Conservation (phyloP, 1,140 invertebrate genomes). For the Bombus vancouverensis region DNA sequence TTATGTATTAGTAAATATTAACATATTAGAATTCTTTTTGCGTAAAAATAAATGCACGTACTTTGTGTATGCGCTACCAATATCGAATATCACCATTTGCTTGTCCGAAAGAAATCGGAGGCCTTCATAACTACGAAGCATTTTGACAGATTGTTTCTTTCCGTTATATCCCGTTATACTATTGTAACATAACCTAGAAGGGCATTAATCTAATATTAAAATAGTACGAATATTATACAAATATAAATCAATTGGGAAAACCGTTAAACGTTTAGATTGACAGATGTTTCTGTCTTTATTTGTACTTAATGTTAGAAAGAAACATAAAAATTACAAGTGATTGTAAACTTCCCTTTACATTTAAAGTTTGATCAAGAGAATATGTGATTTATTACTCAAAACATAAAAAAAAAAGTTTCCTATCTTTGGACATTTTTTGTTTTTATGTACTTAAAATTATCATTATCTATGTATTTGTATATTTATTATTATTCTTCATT, state of each 20-base stretch:
- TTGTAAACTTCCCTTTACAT: constrained; percentile 13
- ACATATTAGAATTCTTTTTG: constrained; percentile 12
- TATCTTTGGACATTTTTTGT: background rate
- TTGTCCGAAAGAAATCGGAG: constrained; percentile 92
- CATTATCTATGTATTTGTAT: background rate
- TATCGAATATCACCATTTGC: constrained; percentile 94
- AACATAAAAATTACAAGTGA: background rate
- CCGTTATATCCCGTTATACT: background rate
- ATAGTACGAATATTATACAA: background rate
- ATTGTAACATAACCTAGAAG: constrained; percentile 4
- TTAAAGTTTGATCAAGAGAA: background rate
- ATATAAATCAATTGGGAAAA: background rate
- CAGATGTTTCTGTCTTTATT: background rate
- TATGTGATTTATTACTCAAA: background rate
- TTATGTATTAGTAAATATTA: background rate
- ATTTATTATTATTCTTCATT: background rate
- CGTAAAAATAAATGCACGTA: constrained; percentile 81
- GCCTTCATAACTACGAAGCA: constrained; percentile 90
- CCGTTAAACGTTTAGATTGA: background rate
- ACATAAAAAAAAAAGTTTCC: background rate
- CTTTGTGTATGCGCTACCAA: constrained; percentile 97
- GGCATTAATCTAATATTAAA: background rate
- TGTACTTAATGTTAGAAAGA: too few species aligned
- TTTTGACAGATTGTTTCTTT: constrained; percentile 48
- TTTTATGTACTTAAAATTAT: background rate